Percentiles rank a stretch among this genome's conserved stretches.
Conservation (phyloP, 2,113 vertebrate species). For the Charadrius vociferus region DNA sequence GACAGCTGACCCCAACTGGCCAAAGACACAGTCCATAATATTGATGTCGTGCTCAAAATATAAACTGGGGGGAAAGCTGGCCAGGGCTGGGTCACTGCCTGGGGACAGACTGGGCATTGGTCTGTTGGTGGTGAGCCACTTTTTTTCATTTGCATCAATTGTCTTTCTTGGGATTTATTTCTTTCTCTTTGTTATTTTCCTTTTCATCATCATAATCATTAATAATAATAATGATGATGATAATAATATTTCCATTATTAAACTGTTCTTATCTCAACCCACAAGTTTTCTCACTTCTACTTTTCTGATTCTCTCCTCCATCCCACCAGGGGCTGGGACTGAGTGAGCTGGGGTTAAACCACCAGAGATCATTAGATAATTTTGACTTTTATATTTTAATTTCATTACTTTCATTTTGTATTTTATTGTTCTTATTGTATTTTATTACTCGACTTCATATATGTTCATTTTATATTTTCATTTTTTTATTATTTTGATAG, state of each 20-base stretch:
- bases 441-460: neutral
- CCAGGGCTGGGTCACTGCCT: too few relatives aligned
- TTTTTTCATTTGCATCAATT: too few relatives aligned
- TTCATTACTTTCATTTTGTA: neutral
- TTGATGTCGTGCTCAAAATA: neutral
- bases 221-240: too few relatives aligned
- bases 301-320: neutral
- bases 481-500: neutral
- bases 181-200: too few relatives aligned
- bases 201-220: too few relatives aligned
- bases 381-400: neutral
- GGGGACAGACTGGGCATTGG: too few relatives aligned
- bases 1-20: neutral
- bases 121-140: too few relatives aligned
- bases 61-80: too few relatives aligned
- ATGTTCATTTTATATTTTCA: accelerated
- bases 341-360: neutral
- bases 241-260: neutral
- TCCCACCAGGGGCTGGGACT: neutral
- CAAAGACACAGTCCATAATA: neutral
- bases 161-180: too few relatives aligned
- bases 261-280: neutral
- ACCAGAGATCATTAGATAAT: neutral
- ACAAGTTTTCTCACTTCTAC: neutral
- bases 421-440: neutral